These are phyloP conservation scores for Meandrina meandrites DNA, from an alignment of 92 coral and sea anemone genomes.

Conservation along the genomic window DNA sequence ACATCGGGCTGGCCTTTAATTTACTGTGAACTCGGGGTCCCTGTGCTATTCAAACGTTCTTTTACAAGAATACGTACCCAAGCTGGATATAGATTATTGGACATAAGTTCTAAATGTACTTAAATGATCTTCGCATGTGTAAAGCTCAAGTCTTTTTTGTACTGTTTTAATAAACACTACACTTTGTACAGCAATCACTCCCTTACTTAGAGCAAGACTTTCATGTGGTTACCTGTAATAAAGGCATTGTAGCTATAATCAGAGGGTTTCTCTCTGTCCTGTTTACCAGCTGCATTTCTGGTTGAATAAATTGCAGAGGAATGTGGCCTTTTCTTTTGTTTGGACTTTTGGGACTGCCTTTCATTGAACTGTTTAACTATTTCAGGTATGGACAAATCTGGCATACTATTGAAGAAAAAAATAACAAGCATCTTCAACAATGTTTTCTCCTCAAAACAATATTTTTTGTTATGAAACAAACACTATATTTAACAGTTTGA, in stretches of 20 bases:
- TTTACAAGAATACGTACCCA: too few relatives aligned
- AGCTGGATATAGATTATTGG: not conserved
- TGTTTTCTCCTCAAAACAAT: not conserved
- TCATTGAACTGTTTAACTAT: conserved; percentile 66
- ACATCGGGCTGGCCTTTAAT: too few relatives aligned
- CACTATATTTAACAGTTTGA: too few relatives aligned
- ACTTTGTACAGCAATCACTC: not conserved
- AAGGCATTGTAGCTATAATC: conserved; percentile 41
- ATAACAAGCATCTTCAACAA: not conserved
- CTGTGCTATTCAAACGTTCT: too few relatives aligned
- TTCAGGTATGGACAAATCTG: conserved; percentile 68
- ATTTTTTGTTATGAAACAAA: too few relatives aligned
- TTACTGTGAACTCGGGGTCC: too few relatives aligned
- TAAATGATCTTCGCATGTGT: too few relatives aligned
- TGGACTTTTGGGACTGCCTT: conserved; percentile 41
- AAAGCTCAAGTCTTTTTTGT: too few relatives aligned
- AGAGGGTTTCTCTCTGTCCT: conserved; percentile 19
- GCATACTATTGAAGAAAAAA: conserved; percentile 30
- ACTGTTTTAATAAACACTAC: not conserved
- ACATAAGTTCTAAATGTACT: too few relatives aligned
- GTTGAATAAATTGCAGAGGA: conserved; percentile 50
- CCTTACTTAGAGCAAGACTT: not conserved
- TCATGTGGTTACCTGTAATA: conserved; percentile 52
- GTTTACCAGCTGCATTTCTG: conserved; percentile 35
- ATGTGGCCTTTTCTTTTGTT: conserved; percentile 65